Percentiles rank a stretch among this genome's conserved stretches.
Evolutionary conservation across 2,888 invertebrate genomes (phyloP).

Genomic region (Loripinus fragilis): DNA sequence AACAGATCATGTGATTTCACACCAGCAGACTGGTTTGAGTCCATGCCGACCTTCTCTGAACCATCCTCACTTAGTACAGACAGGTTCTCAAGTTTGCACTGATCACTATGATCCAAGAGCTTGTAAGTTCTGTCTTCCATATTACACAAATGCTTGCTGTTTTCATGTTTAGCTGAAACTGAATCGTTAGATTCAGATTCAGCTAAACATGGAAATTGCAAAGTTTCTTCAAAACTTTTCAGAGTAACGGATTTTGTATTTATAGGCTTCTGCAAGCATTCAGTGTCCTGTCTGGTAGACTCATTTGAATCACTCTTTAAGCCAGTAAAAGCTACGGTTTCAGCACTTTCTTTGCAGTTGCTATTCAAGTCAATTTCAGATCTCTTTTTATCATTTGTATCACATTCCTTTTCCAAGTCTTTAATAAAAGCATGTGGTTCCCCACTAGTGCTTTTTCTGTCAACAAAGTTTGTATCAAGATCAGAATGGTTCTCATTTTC

Average conservation of each 20-base stretch:
- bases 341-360: neutral
- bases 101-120: neutral
- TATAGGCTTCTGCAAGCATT: too few relatives aligned
- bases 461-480: neutral
- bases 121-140: neutral
- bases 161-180: neutral
- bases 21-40: neutral
- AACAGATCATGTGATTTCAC: slow-evolving; percentile 1
- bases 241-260: too few relatives aligned
- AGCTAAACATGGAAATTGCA: too few relatives aligned
- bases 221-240: neutral
- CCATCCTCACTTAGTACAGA: neutral
- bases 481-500: neutral
- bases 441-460: neutral
- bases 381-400: neutral
- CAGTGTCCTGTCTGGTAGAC: too few relatives aligned
- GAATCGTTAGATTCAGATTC: too few relatives aligned
- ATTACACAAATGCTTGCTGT: neutral
- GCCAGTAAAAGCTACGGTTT: neutral
- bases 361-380: neutral
- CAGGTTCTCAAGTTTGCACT: neutral
- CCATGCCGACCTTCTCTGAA: too few relatives aligned
- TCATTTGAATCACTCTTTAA: too few relatives aligned
- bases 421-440: neutral
- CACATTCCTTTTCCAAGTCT: neutral